Evolutionary conservation across 1,140 invertebrate species (phyloP), one percentile per base, ranked within the genome.

Genomic region (Drosophila mojavensis): DNA sequence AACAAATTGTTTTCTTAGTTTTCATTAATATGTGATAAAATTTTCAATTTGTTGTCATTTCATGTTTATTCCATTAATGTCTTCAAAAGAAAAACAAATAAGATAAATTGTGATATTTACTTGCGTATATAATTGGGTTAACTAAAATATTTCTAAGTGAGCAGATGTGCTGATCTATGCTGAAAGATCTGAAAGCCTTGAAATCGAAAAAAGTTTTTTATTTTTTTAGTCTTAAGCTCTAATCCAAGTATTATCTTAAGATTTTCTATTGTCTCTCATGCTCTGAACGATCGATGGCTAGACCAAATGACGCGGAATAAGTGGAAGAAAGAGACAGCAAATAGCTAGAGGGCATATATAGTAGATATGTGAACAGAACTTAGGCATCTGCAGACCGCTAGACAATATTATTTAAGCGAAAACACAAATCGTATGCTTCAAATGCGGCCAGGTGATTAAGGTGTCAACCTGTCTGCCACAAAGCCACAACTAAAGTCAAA

Each of bases 371-470:
- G 28, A 30, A 30, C 28, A 30, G 33, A 58, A 61, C 41, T 41
- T 20, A 20, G 7, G 39, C 72, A 70, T 70, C 63, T 53, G 39
- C 59, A 17, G 15, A 36, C 43, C 51, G 36, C 24, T 41, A 51
- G 71, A 69, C 51, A 75, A 54, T 39, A 59, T 70, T 70, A 59
- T 75, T 75, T 59, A 70, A 58, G 47, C 45, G n/a, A 45, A 47
- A 83, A 83, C 75, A 81, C 73, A 81, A 79, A 45, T 10, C 36
- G 47, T 59, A 60, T 58, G 79, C 55, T 69, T 68, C 45, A 43
- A 61, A 73, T 48, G 71, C 69, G 73, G 56, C 62, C 79, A 73
- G 72, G 75, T 83, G 81, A 84, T 83, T 84, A 74, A 83, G 81
- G 81, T 84, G 81, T 83, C 81, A 83, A 76, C 58, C 75, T 61